These are phyloP conservation scores for Solenopsis fugax DNA, from an alignment of 1,140 invertebrate species.

Conservation along the genomic window DNA sequence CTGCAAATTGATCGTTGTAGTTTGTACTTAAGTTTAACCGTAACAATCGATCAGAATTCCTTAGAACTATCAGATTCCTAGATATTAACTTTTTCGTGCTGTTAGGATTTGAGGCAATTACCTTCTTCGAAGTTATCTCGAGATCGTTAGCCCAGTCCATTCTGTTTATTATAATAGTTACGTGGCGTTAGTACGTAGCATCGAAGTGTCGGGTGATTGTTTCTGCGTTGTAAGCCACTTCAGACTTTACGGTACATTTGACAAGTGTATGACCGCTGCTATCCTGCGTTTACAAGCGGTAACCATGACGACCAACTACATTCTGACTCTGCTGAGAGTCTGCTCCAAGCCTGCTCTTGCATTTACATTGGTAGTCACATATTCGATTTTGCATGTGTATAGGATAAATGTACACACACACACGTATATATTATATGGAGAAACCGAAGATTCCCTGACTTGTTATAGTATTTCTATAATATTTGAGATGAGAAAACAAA, in stretches of 20 bases:
- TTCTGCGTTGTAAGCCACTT: neutral
- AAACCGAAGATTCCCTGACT: neutral
- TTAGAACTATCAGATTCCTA: neutral
- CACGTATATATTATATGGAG: neutral
- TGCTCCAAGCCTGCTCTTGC: too few species aligned
- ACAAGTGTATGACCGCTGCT: neutral
- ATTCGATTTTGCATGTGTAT: neutral
- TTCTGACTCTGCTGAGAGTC: neutral
- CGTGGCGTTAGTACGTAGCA: neutral
- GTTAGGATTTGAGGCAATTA: slow-evolving; percentile 60
- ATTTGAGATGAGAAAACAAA: neutral
- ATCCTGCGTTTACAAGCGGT: slow-evolving; percentile 79
- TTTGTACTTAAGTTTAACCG: neutral
- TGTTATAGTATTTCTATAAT: neutral
- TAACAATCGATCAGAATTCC: neutral
- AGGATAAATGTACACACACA: neutral
- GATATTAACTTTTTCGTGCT: neutral
- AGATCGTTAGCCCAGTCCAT: slow-evolving; percentile 87
- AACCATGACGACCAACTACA: slow-evolving; percentile 80
- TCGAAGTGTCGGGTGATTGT: neutral
- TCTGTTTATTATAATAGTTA: slow-evolving; percentile 3
- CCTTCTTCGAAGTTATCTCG: slow-evolving; percentile 86
- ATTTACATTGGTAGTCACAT: neutral
- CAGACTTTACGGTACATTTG: neutral
- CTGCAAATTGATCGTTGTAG: slow-evolving; percentile 67